phyloP scores from a whole-genome alignment of 1,140 invertebrate species.

The Laupala kohalensis region DNA sequence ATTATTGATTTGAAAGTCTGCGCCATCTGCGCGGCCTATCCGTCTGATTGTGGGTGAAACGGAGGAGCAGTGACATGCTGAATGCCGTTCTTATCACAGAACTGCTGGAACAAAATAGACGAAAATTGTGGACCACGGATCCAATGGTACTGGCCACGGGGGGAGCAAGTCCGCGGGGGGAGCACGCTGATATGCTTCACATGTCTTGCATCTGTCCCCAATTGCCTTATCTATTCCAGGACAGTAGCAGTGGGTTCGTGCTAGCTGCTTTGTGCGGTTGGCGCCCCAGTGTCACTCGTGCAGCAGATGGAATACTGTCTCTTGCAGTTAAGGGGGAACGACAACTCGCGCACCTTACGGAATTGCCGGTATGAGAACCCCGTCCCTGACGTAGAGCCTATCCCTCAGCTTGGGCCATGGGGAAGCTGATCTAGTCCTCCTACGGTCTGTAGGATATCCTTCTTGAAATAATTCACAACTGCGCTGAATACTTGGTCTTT shows the following conservation, averaged over 20 bases:
- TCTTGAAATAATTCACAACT: neutral
- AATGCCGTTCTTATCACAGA: too few species aligned
- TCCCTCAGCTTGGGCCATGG: neutral
- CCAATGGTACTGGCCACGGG: too few species aligned
- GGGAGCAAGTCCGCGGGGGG: too few species aligned
- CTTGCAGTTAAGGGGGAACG: slow-evolving; percentile 20
- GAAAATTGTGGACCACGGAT: too few species aligned
- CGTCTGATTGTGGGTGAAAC: too few species aligned
- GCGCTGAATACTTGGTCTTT: neutral
- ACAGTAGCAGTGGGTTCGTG: slow-evolving; percentile 32
- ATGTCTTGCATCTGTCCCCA: too few species aligned
- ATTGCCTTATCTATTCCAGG: slow-evolving; percentile 29
- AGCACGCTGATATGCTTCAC: too few species aligned
- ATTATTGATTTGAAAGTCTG: too few species aligned
- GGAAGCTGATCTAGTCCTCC: neutral
- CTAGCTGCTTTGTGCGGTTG: slow-evolving; percentile 28
- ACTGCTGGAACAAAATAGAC: too few species aligned
- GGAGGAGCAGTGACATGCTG: too few species aligned
- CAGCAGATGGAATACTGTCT: slow-evolving; percentile 22
- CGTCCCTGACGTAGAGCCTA: neutral
- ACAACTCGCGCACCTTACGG: slow-evolving; percentile 18
- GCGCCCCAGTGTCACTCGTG: slow-evolving; percentile 31
- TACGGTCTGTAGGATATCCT: neutral
- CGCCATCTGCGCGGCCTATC: too few species aligned
- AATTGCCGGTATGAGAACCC: slow-evolving; percentile 7